These are phyloP conservation scores for Solen grandis DNA, from an alignment of 1,140 invertebrate genomes.

Conservation along the genomic window DNA sequence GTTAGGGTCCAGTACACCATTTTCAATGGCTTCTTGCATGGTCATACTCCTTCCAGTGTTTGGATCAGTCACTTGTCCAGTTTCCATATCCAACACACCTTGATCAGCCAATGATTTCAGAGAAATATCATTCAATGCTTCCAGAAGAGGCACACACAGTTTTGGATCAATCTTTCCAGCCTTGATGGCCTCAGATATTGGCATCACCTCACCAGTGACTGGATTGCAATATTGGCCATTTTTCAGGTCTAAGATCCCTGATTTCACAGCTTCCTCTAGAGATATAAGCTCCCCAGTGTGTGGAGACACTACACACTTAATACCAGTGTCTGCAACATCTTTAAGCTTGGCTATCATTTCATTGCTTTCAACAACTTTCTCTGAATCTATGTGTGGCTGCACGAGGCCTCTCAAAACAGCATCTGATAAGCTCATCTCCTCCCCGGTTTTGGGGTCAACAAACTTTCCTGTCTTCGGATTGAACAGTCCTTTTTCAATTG, in stretches of 20 bases:
- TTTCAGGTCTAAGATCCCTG: conserved; percentile 71
- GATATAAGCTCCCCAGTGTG: conserved; percentile 58
- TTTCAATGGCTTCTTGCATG: conserved; percentile 82
- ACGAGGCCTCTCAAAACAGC: conserved; percentile 69
- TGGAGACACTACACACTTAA: conserved; percentile 63
- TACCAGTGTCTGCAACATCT: conserved; percentile 64
- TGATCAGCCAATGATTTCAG: conserved; percentile 87
- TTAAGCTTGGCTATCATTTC: conserved; percentile 67
- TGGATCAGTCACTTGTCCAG: conserved; percentile 66
- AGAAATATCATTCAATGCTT: conserved; percentile 85
- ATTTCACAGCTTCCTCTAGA: conserved; percentile 72
- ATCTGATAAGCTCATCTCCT: conserved; percentile 70
- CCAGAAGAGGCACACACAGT: conserved; percentile 82
- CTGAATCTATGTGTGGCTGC: conserved; percentile 66
- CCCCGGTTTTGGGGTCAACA: conserved; percentile 64
- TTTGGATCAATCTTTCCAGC: conserved; percentile 73
- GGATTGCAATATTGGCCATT: conserved; percentile 66
- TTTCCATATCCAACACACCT: conserved; percentile 83
- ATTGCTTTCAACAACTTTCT: conserved; percentile 63
- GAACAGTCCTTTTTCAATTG: conserved; percentile 71
- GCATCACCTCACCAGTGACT: conserved; percentile 56
- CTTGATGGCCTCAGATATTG: conserved; percentile 69
- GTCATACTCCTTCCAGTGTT: conserved; percentile 65
- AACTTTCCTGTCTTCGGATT: conserved; percentile 71
- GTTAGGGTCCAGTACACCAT: conserved; percentile 70